Evolutionary conservation across 1,140 invertebrate species (phyloP).

Genomic region (Bombus sylvicola): DNA sequence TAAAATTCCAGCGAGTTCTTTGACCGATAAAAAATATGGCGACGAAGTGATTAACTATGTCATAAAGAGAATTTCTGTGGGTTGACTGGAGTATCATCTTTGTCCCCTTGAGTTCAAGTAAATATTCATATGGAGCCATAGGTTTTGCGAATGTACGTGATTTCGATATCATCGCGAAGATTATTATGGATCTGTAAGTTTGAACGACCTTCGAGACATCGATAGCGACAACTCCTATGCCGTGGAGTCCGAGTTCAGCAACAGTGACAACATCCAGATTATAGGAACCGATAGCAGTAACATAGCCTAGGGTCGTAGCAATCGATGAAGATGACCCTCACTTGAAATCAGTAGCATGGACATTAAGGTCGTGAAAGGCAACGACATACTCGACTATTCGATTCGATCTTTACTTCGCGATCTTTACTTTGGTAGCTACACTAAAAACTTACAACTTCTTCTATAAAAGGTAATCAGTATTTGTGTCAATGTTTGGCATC

Average conservation of each 20-base stretch:
- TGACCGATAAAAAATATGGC: neutral
- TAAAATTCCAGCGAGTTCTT: neutral
- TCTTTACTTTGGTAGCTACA: neutral
- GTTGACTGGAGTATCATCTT: neutral
- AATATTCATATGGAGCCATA: neutral
- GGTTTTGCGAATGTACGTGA: neutral
- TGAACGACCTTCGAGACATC: neutral
- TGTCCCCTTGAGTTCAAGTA: neutral
- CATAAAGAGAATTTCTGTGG: neutral
- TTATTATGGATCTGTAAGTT: neutral
- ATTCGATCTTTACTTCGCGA: neutral
- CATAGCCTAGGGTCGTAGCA: neutral
- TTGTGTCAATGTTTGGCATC: neutral
- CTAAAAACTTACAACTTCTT: neutral
- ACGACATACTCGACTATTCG: neutral
- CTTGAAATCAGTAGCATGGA: neutral
- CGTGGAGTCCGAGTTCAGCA: neutral
- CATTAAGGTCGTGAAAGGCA: conserved; percentile 7
- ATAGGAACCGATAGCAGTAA: conserved; percentile 2
- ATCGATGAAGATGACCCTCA: conserved; percentile 25
- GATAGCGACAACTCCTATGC: neutral
- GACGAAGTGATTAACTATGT: neutral
- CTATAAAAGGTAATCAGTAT: neutral
- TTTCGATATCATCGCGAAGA: neutral
- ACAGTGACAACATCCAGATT: conserved; percentile 2